Evolutionary conservation across 1,140 invertebrate genomes (phyloP), one percentile per base, ranked within the genome.

Genomic region (Lethrus apterus): DNA sequence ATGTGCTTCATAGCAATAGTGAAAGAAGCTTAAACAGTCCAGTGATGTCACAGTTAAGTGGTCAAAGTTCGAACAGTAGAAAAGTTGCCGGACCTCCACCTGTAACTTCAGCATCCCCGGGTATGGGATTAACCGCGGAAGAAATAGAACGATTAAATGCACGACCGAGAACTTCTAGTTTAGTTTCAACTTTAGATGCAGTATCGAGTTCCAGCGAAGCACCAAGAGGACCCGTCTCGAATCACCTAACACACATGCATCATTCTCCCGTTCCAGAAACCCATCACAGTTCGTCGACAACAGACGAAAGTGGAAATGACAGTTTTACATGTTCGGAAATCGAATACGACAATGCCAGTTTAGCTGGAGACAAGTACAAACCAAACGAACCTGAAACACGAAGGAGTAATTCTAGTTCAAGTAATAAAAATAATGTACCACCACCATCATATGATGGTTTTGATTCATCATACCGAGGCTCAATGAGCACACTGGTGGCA

Each of bases 281-380:
- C 35, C 77, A 83, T 52, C 62, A 74, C 30, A 84, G 82, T 60
- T 87, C 85, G 1, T 91, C 89, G 2, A 91, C 89, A 1, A 92
- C 91, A 4, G 91, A 95, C 60, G 92, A 95, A 64, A 93, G 89
- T 63, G 90, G 89, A 2, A 94, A 96, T 69, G 93, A 98, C 62
- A 95, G 92, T 50, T 98, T 97, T 70, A 97, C 93, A 0, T 97
- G 93, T 68, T 97, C 93, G 0, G 93, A 98, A 72, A 96, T 96
- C 62, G 93, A 98, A 66, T 95, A 94, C 64, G 93, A 97, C 58
- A 88, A 91, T 58, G 84, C 86, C 50, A 89, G 85, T 51, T 70
- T 89, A 14, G 83, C 77, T 11, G 83, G 83, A 5, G 83, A 92
- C 60, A 89, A 90, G 54, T 87, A 86, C 63, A 89, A 89, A 67